phyloP scores from a whole-genome alignment of 2,888 invertebrate genomes.

The Drosophila anomelani region DNA sequence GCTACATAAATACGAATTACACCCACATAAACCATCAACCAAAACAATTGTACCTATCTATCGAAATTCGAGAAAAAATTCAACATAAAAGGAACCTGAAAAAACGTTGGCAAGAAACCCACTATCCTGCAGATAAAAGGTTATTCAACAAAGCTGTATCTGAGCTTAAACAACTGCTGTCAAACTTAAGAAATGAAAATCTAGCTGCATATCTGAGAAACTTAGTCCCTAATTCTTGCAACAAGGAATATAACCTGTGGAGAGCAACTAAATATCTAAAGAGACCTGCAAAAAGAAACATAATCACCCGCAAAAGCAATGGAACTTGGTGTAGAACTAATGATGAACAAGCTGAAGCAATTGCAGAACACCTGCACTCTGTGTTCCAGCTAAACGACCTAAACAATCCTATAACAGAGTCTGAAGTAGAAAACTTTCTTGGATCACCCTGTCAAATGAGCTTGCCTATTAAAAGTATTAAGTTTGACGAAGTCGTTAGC shows the following conservation, averaged over 20 bases:
- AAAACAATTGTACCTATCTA: background rate
- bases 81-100: background rate
- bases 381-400: constrained; percentile 6
- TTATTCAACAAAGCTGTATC: background rate
- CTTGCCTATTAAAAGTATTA: background rate
- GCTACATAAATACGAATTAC: background rate
- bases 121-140: constrained; percentile 17
- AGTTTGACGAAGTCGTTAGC: background rate
- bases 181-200: constrained; percentile 12
- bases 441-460: constrained; percentile 16
- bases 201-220: constrained; percentile 9
- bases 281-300: background rate
- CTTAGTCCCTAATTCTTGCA: background rate
- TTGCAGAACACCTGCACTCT: too few species aligned
- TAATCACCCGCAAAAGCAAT: too few species aligned
- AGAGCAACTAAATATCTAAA: background rate
- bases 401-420: background rate
- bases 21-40: background rate
- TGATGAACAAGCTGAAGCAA: too few species aligned
- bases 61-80: background rate
- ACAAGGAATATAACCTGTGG: too few species aligned
- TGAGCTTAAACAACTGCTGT: background rate
- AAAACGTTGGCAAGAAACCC: constrained; percentile 19
- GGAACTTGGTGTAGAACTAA: too few species aligned
- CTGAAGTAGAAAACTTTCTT: constrained; percentile 6